Percentiles rank a stretch among this genome's conserved stretches.
Conservation (phyloP, 1,140 invertebrate genomes). For the Pseudomyrmex gracilis region DNA sequence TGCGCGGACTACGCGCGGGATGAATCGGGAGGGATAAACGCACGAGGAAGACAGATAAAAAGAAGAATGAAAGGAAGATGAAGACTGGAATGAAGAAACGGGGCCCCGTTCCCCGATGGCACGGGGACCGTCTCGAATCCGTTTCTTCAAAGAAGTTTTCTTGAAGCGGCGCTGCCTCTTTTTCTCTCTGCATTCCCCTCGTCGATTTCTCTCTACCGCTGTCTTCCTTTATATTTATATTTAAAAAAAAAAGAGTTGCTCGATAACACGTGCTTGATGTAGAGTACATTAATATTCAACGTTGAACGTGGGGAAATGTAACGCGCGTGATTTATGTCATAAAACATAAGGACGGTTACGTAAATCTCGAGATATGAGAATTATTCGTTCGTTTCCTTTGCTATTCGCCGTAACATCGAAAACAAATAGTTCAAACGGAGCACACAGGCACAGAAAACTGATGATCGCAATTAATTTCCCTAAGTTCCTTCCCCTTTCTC, state of each 20-base stretch:
- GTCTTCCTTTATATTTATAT: no score
- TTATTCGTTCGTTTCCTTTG: background rate
- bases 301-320: background rate
- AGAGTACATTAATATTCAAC: background rate
- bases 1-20: conserved; percentile 45
- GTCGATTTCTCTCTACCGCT: background rate
- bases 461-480: background rate
- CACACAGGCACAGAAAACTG: background rate
- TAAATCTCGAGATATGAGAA: background rate
- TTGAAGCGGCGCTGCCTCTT: conserved; percentile 27
- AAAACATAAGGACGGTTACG: background rate
- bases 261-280: background rate
- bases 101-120: conserved; percentile 52
- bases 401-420: no score
- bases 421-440: background rate
- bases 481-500: background rate
- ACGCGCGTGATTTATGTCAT: background rate
- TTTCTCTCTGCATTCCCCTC: conserved; percentile 29
- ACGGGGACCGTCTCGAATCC: conserved; percentile 77
- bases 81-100: conserved; percentile 57
- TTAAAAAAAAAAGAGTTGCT: no score
- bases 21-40: conserved; percentile 57
- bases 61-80: conserved; percentile 53
- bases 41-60: conserved; percentile 34
- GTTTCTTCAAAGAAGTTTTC: conserved; percentile 68